Evolutionary conservation across 2,113 vertebrate genomes (phyloP).

Genomic region (Poeciliopsis prolifica): DNA sequence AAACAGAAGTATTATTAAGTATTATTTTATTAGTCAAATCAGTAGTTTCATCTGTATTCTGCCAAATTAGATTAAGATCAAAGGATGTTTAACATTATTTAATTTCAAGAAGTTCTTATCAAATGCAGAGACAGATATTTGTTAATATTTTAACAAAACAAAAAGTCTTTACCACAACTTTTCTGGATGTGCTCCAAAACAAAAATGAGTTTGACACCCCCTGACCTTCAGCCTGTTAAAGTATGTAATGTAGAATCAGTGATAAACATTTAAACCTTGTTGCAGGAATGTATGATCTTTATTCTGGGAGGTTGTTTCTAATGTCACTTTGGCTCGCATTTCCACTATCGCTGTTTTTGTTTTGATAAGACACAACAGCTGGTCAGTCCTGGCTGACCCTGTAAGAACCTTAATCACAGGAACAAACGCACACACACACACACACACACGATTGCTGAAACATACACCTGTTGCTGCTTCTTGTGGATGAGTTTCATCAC

Average conservation of each 20-base stretch:
- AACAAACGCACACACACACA: conserved; percentile 23
- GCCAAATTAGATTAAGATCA: too few relatives aligned
- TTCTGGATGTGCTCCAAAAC: too few relatives aligned
- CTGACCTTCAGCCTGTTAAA: not conserved
- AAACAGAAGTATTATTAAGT: too few relatives aligned
- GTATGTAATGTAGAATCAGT: not conserved
- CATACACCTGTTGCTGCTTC: conserved; percentile 77
- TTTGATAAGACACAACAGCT: conserved; percentile 60
- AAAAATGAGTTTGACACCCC: too few relatives aligned
- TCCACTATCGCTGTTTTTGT: conserved; percentile 64
- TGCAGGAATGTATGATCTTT: not conserved
- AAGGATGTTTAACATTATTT: too few relatives aligned
- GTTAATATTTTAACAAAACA: too few relatives aligned
- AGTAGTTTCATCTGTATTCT: too few relatives aligned
- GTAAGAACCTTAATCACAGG: conserved; percentile 32
- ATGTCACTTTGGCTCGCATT: not conserved
- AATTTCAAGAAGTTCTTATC: too few relatives aligned
- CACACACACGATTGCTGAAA: conserved; percentile 32
- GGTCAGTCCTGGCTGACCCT: conserved; percentile 27
- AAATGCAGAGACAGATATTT: too few relatives aligned
- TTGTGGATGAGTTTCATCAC: conserved; percentile 79
- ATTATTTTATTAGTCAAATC: too few relatives aligned
- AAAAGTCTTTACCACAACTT: too few relatives aligned
- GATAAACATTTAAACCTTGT: not conserved
- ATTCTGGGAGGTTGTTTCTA: not conserved